Base-by-base conservation (phyloP, 2,888 invertebrate species). In the Xylota segnis region DNA sequence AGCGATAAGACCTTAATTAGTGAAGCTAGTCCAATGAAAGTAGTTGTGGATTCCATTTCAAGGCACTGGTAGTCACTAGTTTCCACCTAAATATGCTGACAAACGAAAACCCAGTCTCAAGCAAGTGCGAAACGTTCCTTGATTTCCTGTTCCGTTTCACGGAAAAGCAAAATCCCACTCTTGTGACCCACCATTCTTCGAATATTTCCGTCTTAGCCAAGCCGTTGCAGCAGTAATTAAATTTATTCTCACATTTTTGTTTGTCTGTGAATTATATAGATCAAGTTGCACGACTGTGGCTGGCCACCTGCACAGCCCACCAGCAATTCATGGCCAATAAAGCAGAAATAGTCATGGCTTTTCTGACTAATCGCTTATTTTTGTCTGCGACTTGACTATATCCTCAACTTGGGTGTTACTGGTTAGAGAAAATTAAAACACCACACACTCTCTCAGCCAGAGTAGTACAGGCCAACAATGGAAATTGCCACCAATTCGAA, bases 291-390 rank as follows among this genome's bases (percentile, higher is more conserved):
- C 59, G 18, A 18, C 68, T 68, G 29, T 59, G 50, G 59, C n/a
- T 23, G 61, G n/a, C 34, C 68, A 34, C 9, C 34, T 29, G 61
- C 34, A 68, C 9, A 59, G 40, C 68, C 68, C 59, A 77, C 61
- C 34, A 34, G 43, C 34, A 68, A 59, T 68, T 76, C 66, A 54
- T 40, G 68, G 76, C 52, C 76, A 77, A 27, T 45, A 50, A 52
- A 52, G 12, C 47, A 47, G 6, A 32, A 18, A n/a, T 37, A 23
- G 37, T 27, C 52, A 14, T n/a, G 6, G 6, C 10, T 43, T n/a
- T n/a, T 59, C 47, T 58, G 75, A 76, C 43, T 63, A 61, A 61
- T 61, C 37, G 71, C 9, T 59, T 58, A 58, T 47, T 45, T 50
- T 12, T 50, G 40, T 40, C 50, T 59, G 12, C n/a, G 23, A 5